Evolutionary conservation across 2,113 vertebrate genomes (phyloP).

Genomic region (Cichladusa arquata): DNA sequence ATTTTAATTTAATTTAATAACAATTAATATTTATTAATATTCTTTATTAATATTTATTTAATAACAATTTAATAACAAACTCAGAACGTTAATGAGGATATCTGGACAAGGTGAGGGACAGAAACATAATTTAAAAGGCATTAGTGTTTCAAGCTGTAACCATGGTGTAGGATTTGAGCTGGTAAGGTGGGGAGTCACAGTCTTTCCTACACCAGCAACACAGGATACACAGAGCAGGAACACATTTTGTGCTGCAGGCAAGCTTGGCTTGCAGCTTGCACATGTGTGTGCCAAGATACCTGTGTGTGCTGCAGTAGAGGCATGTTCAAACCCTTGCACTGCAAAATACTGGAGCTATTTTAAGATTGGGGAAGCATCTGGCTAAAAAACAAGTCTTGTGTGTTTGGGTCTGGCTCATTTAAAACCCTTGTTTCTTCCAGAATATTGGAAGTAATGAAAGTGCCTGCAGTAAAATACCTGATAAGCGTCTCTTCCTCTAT

Average conservation of each 20-base stretch:
- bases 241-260: neutral
- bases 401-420: neutral
- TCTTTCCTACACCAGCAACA: neutral
- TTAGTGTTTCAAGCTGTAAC: neutral
- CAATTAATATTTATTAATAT: too few relatives aligned
- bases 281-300: neutral
- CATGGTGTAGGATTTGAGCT: neutral
- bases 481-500: conserved; percentile 14
- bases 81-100: neutral
- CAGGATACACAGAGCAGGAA: neutral
- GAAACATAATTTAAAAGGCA: neutral
- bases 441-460: conserved; percentile 32
- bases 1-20: neutral
- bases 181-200: neutral
- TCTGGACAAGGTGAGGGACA: rapidly evolving
- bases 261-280: neutral
- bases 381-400: neutral
- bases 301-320: neutral
- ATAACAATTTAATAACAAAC: neutral
- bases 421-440: neutral
- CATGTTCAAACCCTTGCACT: neutral
- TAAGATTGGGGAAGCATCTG: neutral
- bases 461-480: conserved; percentile 42
- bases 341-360: neutral
- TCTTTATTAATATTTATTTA: too few relatives aligned